These are phyloP conservation scores for Smutsia gigantea DNA, from an alignment of 2,797 vertebrate genomes.

Conservation along the genomic window DNA sequence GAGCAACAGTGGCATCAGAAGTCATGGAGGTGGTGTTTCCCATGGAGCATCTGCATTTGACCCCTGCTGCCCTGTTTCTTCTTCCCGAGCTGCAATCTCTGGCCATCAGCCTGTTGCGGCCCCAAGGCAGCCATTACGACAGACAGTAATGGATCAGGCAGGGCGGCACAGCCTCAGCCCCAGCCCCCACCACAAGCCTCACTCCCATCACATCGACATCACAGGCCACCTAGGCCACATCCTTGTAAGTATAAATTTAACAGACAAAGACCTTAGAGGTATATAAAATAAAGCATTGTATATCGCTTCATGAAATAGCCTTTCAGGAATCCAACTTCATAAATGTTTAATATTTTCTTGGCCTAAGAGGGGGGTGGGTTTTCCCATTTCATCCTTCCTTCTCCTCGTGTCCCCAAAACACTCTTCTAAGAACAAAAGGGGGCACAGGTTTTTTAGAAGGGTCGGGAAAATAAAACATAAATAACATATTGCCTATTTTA, in stretches of 20 bases:
- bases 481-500: neutral
- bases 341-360: constrained; percentile 37
- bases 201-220: constrained; percentile 96
- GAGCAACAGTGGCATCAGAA: constrained; percentile 95
- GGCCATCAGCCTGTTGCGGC: constrained; percentile 93
- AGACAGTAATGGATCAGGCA: constrained; percentile 92
- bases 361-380: neutral
- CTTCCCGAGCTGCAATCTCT: constrained; percentile 93
- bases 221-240: constrained; percentile 84
- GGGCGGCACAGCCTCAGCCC: constrained; percentile 94
- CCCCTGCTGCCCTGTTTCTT: constrained; percentile 97
- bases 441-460: neutral
- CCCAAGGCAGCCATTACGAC: constrained; percentile 92
- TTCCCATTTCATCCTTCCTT: constrained; percentile 31
- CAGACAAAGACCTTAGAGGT: constrained; percentile 13
- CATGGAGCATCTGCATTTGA: constrained; percentile 97
- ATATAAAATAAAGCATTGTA: constrained; percentile 3
- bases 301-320: neutral
- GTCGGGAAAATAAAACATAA: neutral
- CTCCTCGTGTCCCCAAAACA: neutral
- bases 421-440: neutral
- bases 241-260: constrained; percentile 87
- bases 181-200: no score
- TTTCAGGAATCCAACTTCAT: neutral
- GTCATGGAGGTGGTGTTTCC: constrained; percentile 91